Evolutionary conservation across 2,888 invertebrate genomes (phyloP), one percentile per base, ranked within the genome.

Genomic region (Charanyca ferruginea): DNA sequence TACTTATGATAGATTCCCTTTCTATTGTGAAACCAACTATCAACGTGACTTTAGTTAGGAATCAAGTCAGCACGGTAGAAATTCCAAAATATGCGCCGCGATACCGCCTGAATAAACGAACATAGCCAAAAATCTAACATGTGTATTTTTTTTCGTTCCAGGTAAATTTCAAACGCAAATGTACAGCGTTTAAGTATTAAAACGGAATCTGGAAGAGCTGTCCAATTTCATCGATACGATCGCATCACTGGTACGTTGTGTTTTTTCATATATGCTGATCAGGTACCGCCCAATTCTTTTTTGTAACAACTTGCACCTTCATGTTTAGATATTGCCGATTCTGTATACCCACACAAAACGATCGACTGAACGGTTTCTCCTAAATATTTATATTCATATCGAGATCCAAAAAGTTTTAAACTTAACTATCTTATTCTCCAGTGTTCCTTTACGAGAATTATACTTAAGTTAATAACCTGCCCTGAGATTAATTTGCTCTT

Each of bases 301-400:
- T 81, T 38, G 13, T 82, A 80, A 81, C 68, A 76, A 81, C 73
- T 82, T 83, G 64, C 76, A 87, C 79, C 81, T 84, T 83, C 84
- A 86, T 87, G 83, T 85, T 86, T 88, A 85, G 83, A 85, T 87
- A 89, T 88, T 83, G 77, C 79, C 81, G 73, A 84, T 87, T 89
- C 86, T 82, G 81, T 84, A 79, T 80, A 82, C 61, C 61, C 74
- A 83, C 83, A 83, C 79, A 73, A 83, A 83, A 82, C 80, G 77
- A 83, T 86, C 79, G 62, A 66, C 85, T 82, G 61, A 81, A 86
- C 71, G 70, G 80, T 73, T 75, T 73, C 77, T 83, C 83, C 81
- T 89, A 90, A 89, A 90, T 87, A 87, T 89, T 89, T 89, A 88
- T 87, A 82, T 77, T 65, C 72, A 52, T 60, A 28, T 25, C 22